These are phyloP conservation scores for Cyprinella venusta DNA, from an alignment of 2,797 vertebrate genomes.

Conservation along the genomic window DNA sequence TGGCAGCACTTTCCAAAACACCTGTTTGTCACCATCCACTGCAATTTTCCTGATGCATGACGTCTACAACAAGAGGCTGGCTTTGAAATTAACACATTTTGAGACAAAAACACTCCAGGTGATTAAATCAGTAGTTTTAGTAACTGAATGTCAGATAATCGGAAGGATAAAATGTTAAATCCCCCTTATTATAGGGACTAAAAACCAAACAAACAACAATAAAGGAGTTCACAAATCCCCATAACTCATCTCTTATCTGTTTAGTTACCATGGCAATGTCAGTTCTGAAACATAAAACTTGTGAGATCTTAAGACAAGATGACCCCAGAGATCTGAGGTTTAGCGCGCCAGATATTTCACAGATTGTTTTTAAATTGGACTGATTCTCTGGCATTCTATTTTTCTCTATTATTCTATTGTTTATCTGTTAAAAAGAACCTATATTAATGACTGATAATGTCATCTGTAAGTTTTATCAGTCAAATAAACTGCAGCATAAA, in stretches of 20 bases:
- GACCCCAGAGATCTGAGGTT: background rate
- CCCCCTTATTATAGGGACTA: background rate
- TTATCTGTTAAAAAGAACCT: background rate
- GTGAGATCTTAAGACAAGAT: background rate
- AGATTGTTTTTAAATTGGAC: background rate
- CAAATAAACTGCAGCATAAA: background rate
- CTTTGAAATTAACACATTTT: background rate
- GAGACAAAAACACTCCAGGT: background rate
- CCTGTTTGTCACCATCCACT: conserved; percentile 1
- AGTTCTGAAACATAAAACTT: background rate
- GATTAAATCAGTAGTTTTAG: conserved; percentile 9
- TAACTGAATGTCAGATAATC: background rate
- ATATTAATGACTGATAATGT: background rate
- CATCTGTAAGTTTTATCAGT: background rate
- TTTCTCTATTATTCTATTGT: too few species aligned
- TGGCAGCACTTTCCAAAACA: background rate
- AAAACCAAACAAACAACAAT: background rate
- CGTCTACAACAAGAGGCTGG: background rate
- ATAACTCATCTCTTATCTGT: background rate
- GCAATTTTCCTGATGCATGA: conserved; percentile 5
- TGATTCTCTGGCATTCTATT: background rate
- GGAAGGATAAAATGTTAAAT: conserved; percentile 13
- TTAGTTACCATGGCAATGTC: conserved; percentile 32
- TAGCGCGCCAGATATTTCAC: background rate
- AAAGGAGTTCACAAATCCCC: background rate